A percentile compares a stretch with the other conserved stretches of the same genome.
Evolutionary conservation across 2,113 vertebrate genomes (phyloP).

Genomic region (Mirza zaza): DNA sequence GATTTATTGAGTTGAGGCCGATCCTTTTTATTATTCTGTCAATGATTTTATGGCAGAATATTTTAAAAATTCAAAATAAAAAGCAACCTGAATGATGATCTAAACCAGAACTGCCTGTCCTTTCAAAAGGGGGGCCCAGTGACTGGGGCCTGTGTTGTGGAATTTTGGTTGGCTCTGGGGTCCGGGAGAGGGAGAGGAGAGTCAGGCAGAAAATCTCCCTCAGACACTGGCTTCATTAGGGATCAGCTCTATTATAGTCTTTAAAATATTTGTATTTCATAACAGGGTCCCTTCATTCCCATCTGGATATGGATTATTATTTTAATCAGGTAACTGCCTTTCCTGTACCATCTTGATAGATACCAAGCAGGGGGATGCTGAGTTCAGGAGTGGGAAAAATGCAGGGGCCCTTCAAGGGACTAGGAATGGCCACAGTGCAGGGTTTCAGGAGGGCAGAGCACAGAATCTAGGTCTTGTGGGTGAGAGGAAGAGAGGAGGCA

Average conservation of each 20-base stretch:
- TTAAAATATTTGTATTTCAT: constrained; percentile 1
- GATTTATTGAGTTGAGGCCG: not conserved
- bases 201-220: not conserved
- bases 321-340: not conserved
- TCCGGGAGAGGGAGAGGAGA: not conserved
- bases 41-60: constrained; percentile 31
- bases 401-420: not conserved
- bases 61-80: constrained; percentile 37
- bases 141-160: not conserved
- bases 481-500: constrained; percentile 45
- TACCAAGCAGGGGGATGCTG: not conserved
- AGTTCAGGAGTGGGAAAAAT: not conserved
- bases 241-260: not conserved
- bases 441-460: constrained; percentile 13
- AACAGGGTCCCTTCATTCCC: not conserved
- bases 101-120: not conserved
- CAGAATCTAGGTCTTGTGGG: not conserved
- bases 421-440: not conserved
- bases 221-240: not conserved
- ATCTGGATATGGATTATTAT: not conserved
- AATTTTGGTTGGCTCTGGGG: not conserved
- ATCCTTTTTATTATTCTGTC: constrained; percentile 24
- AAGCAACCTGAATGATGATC: not conserved
- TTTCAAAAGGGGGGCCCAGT: not conserved
- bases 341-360: not conserved